phyloP scores from a whole-genome alignment of 2,113 vertebrate species.

The Silurus meridionalis region DNA sequence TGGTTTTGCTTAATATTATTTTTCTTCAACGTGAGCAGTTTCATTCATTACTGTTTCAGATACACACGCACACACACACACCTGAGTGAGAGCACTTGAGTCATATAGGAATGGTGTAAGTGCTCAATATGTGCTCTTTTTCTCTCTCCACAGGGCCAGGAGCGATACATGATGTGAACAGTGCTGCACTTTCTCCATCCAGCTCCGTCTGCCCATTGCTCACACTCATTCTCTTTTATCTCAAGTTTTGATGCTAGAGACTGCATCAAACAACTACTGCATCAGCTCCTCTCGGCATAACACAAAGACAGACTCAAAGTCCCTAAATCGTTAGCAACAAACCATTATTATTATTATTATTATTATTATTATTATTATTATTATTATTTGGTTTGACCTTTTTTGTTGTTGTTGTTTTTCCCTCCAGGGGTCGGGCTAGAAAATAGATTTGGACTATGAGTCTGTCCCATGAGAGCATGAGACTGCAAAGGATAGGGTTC shows the following conservation, averaged over 20 bases:
- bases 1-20: background rate
- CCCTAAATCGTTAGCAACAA: constrained; percentile 65
- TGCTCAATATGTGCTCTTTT: background rate
- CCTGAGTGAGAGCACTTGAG: background rate
- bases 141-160: constrained; percentile 79
- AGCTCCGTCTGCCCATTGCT: constrained; percentile 80
- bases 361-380: constrained; percentile 33
- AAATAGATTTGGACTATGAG: constrained; percentile 35
- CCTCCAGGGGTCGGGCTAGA: constrained; percentile 46
- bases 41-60: background rate
- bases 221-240: constrained; percentile 77
- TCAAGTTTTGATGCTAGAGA: constrained; percentile 90
- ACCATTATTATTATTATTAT: constrained; percentile 43
- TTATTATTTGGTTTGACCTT: constrained; percentile 32
- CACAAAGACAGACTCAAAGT: constrained; percentile 78
- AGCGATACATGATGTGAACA: constrained; percentile 87
- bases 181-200: constrained; percentile 70
- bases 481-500: constrained; percentile 55
- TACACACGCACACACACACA: background rate
- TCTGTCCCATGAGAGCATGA: constrained; percentile 44
- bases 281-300: constrained; percentile 63
- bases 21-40: background rate
- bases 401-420: constrained; percentile 53
- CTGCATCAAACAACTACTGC: constrained; percentile 40
- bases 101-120: background rate